A percentile compares a stretch with the other conserved stretches of the same genome.
These are phyloP conservation scores for Schizopygopsis pylzovi DNA, from an alignment of 2,797 vertebrate genomes.

Conservation along the genomic window DNA sequence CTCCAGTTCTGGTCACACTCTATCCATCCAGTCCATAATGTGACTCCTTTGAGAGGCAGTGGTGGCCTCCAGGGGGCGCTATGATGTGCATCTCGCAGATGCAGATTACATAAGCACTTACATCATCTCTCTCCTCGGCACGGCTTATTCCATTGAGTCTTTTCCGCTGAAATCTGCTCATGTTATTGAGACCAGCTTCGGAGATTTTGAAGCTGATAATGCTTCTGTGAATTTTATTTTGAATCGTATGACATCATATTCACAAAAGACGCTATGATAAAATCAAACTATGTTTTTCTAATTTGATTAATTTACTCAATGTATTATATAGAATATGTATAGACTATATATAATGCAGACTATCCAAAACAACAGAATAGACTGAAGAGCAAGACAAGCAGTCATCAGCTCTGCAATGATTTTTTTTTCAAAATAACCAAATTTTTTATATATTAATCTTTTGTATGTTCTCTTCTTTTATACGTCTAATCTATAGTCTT, in stretches of 20 bases:
- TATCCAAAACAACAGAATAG: neutral
- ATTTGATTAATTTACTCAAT: neutral
- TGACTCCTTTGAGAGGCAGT: conserved; percentile 19
- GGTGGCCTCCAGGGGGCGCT: conserved; percentile 39
- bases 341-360: neutral
- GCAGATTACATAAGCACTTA: conserved; percentile 74
- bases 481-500: too few relatives aligned
- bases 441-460: neutral
- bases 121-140: conserved; percentile 66
- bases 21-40: conserved; percentile 8
- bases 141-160: conserved; percentile 38
- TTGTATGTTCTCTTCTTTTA: neutral
- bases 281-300: neutral
- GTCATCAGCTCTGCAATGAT: neutral
- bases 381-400: neutral
- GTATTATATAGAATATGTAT: neutral
- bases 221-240: neutral
- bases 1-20: neutral
- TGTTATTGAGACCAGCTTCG: conserved; percentile 26
- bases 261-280: neutral
- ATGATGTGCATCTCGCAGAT: conserved; percentile 41
- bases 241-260: neutral
- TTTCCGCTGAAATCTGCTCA: conserved; percentile 33
- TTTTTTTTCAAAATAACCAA: neutral
- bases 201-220: conserved; percentile 22